phyloP scores from a whole-genome alignment of 2,797 vertebrate genomes.

The Enteromius thamalakanensis region DNA sequence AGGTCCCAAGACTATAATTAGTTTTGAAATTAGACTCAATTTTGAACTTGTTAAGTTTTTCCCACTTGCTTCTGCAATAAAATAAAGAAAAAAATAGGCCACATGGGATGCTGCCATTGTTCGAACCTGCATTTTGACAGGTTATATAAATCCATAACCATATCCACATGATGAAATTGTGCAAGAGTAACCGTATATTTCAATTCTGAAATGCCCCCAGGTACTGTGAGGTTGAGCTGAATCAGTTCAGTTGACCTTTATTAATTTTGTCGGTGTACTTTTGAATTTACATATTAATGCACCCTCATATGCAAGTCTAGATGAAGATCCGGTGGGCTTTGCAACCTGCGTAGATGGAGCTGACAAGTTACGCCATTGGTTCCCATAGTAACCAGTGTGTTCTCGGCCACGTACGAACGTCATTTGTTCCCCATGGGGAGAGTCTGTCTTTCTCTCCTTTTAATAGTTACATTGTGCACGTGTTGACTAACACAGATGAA shows the following conservation, averaged over 20 bases:
- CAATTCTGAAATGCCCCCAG: neutral
- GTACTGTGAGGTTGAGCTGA: neutral
- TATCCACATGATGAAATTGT: neutral
- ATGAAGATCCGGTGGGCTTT: constrained; percentile 39
- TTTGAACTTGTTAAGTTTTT: neutral
- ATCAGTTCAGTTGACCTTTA: constrained; percentile 30
- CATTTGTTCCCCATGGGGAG: constrained; percentile 52
- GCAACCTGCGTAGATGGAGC: constrained; percentile 42
- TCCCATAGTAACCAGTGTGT: constrained; percentile 58
- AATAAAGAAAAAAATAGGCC: neutral
- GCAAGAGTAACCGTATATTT: neutral
- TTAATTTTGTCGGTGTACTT: constrained; percentile 2
- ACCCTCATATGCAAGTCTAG: constrained; percentile 20
- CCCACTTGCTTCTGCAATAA: neutral
- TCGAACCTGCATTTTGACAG: neutral
- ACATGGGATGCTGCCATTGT: neutral
- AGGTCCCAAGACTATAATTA: neutral
- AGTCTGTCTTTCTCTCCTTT: constrained; percentile 35
- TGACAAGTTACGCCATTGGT: constrained; percentile 50
- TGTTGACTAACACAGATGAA: constrained; percentile 31
- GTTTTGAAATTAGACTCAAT: neutral
- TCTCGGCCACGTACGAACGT: constrained; percentile 37
- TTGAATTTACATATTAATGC: constrained; percentile 14
- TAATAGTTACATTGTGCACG: constrained; percentile 26
- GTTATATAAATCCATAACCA: constrained; percentile 1